A percentile compares a stretch with the other conserved stretches of the same genome.
phyloP scores from a whole-genome alignment of 2,888 invertebrate species.

The Bruchidius siliquastri region DNA sequence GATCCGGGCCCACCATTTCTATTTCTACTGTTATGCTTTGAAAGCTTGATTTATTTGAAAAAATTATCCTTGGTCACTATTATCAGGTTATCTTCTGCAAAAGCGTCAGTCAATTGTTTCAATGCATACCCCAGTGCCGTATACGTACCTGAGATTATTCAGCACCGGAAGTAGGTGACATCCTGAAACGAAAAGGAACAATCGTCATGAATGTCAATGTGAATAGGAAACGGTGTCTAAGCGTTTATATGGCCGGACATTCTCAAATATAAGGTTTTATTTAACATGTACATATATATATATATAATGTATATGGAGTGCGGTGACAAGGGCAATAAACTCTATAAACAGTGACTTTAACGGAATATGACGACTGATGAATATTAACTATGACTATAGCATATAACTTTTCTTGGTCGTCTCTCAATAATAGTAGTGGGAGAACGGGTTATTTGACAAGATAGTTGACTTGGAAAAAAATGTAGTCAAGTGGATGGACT shows the following conservation, averaged over 20 bases:
- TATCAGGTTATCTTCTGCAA: not conserved
- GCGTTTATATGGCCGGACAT: not conserved
- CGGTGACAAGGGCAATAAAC: not conserved
- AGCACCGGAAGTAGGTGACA: conserved; percentile 82
- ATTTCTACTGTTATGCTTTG: not conserved
- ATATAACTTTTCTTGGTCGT: no score
- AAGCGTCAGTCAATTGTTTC: not conserved
- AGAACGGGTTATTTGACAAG: no score
- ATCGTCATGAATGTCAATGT: conserved; percentile 26
- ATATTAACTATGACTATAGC: not conserved
- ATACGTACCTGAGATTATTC: conserved; percentile 75
- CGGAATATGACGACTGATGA: not conserved
- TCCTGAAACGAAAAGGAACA: conserved; percentile 57
- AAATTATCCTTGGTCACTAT: not conserved
- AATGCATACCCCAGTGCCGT: not conserved
- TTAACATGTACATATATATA: not conserved
- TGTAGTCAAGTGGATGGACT: no score
- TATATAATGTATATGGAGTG: not conserved
- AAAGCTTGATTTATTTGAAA: not conserved
- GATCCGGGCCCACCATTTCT: no score
- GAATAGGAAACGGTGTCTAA: conserved; percentile 13
- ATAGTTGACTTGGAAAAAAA: no score
- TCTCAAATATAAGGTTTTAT: not conserved
- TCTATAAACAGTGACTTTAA: not conserved
- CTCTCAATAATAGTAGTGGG: no score